phyloP scores from a whole-genome alignment of 2,888 invertebrate species.

The Scaptodrosophila latifasciaeformis region DNA sequence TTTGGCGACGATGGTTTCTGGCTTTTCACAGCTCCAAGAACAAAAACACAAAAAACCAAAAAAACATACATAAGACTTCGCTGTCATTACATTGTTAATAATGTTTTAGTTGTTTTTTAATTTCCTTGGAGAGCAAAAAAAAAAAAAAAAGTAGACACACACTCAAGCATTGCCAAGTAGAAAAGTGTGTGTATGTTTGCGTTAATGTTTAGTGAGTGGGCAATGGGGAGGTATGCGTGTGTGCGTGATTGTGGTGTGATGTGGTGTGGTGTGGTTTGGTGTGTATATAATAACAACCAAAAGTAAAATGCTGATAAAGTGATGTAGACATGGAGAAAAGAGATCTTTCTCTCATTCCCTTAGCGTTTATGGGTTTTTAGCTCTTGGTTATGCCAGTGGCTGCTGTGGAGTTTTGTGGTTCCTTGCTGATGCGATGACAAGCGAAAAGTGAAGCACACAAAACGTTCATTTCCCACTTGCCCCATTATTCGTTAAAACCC shows the following conservation, averaged over 20 bases:
- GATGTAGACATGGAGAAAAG: slow-evolving; percentile 50
- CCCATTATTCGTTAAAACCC: slow-evolving; percentile 66
- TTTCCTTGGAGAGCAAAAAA: slow-evolving; percentile 62
- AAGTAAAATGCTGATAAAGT: slow-evolving; percentile 65
- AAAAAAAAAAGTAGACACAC: not conserved
- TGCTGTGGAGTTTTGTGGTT: not conserved
- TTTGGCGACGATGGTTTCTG: not conserved
- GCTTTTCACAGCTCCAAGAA: too few relatives aligned
- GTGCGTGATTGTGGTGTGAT: slow-evolving; percentile 43
- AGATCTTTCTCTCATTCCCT: not conserved
- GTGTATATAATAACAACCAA: slow-evolving; percentile 63
- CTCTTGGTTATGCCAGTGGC: slow-evolving; percentile 33
- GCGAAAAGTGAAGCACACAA: slow-evolving; percentile 67
- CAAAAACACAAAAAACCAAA: not conserved
- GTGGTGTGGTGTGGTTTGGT: too few relatives aligned
- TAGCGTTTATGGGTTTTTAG: not conserved
- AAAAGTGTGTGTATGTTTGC: slow-evolving; percentile 10
- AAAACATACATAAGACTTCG: slow-evolving; percentile 37
- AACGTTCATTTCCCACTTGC: slow-evolving; percentile 69
- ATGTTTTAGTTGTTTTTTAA: slow-evolving; percentile 67
- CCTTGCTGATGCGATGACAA: slow-evolving; percentile 54
- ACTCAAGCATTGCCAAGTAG: not conserved
- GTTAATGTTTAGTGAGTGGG: slow-evolving; percentile 38
- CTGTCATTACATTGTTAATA: slow-evolving; percentile 64
- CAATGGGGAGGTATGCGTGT: not conserved